Base-by-base conservation (phyloP, 1,140 invertebrate species). In the Planococcus citri region DNA sequence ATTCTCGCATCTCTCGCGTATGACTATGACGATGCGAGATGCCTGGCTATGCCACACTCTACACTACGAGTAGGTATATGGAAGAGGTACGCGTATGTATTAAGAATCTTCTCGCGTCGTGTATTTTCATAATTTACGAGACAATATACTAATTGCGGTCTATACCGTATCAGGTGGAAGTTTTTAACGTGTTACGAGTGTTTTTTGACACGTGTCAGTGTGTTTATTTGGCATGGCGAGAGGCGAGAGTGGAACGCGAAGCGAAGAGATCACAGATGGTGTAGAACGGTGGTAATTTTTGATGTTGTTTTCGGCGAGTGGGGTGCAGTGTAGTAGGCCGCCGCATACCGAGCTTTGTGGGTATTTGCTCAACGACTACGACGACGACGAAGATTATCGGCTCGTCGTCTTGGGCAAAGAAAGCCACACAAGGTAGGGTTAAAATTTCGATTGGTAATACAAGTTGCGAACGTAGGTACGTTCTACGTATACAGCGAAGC, bases 61-160 rank as follows among this genome's bases (percentile, higher is more conserved):
- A n/a, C n/a, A n/a, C n/a, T n/a, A n/a, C n/a, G n/a, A n/a, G n/a
- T n/a, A n/a, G n/a, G n/a, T n/a, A n/a, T n/a, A n/a, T n/a, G n/a
- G n/a, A n/a, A n/a, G n/a, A n/a, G n/a, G n/a, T n/a, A 14, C 17
- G 17, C 41, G 41, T 51, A 17, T 51, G n/a, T 51, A 51, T 51
- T 51, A 51, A 51, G 17, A 51, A 51, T 20, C 12, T 51, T 51
- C 41, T 51, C 41, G 41, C 41, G 41, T n/a, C 41, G 41, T 3
- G 4, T 51, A n/a, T 51, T 51, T 51, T 51, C 41, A 51, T 51
- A 51, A 51, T 51, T 51, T 51, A 51, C 41, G 41, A 51, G 41
- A 20, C 41, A 51, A 51, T 51, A 51, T 51, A 51, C 41, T 51
- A 51, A 51, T 51, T 51, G 41, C 41, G 41, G 41, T 51, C 41